phyloP scores from a whole-genome alignment of 1,140 invertebrate genomes.

The Drosophila sproati region DNA sequence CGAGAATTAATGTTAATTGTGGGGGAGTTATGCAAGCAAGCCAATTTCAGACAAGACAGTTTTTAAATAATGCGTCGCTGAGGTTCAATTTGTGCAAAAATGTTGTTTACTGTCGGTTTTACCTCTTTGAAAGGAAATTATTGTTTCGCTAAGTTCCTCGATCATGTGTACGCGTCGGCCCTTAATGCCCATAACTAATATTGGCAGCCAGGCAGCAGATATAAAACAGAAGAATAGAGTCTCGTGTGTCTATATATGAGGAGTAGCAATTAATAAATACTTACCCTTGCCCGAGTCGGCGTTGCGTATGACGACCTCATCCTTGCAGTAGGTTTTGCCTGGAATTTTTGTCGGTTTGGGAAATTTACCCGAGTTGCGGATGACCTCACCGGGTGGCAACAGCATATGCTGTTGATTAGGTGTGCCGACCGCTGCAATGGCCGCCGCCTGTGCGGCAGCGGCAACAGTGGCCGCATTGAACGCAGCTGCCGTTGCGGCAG shows the following conservation, averaged over 20 bases:
- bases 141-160: slow-evolving; percentile 98
- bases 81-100: not conserved
- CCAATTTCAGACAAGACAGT: slow-evolving; percentile 3
- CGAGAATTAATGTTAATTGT: not conserved
- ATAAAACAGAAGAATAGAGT: slow-evolving; percentile 11
- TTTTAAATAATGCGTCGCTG: slow-evolving; percentile 11
- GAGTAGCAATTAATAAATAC: slow-evolving; percentile 15
- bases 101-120: slow-evolving; percentile 84
- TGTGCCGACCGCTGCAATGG: slow-evolving; percentile 78
- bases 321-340: slow-evolving; percentile 96
- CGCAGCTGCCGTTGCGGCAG: slow-evolving; percentile 65
- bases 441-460: slow-evolving; percentile 76
- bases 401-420: slow-evolving; percentile 84
- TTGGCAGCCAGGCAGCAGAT: slow-evolving; percentile 12
- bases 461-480: slow-evolving; percentile 72
- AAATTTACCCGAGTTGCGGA: slow-evolving; percentile 95
- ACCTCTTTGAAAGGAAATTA: slow-evolving; percentile 99
- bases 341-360: slow-evolving; percentile 94
- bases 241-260: not conserved
- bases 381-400: slow-evolving; percentile 91
- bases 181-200: slow-evolving; percentile 98
- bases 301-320: slow-evolving; percentile 96
- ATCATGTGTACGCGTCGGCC: slow-evolving; percentile 98
- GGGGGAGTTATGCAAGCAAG: slow-evolving; percentile 3
- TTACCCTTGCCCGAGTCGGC: slow-evolving; percentile 97